Conservation (phyloP, 2,113 vertebrate species). For the Nyctereutes procyonoides region DNA sequence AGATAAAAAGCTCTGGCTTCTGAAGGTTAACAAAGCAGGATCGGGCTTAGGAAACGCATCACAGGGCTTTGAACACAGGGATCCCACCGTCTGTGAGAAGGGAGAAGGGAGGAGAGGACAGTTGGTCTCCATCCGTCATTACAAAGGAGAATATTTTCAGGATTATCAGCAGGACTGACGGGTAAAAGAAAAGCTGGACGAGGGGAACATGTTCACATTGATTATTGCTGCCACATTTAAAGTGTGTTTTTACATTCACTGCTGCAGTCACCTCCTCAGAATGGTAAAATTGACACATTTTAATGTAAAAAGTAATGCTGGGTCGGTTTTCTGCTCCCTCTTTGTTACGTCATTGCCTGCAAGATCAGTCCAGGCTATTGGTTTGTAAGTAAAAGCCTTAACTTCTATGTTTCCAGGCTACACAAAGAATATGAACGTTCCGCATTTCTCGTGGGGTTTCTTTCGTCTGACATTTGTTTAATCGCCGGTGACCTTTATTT, state of each 20-base stretch:
- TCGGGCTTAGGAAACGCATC: background rate
- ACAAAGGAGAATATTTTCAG: background rate
- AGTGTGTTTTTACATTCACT: fast-evolving
- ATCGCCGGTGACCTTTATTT: background rate
- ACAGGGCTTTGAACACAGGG: background rate
- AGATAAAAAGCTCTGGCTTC: background rate
- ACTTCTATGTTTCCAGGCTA: background rate
- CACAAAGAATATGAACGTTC: background rate
- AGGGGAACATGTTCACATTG: background rate
- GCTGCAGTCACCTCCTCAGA: background rate
- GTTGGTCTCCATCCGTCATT: fast-evolving
- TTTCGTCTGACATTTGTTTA: background rate
- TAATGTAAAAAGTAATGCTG: background rate
- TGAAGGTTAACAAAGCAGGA: background rate
- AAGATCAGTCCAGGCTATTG: background rate
- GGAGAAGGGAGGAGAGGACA: background rate
- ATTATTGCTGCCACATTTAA: too few relatives aligned
- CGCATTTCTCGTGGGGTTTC: background rate
- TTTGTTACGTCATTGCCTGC: background rate
- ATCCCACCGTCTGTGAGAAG: background rate
- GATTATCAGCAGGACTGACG: background rate
- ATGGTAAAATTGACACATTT: background rate
- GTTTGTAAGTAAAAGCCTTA: background rate
- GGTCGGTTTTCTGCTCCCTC: background rate
- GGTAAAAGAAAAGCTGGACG: background rate